Evolutionary conservation across 2,888 invertebrate species (phyloP), one percentile per base, ranked within the genome.

Genomic region (Heliconius aoede): DNA sequence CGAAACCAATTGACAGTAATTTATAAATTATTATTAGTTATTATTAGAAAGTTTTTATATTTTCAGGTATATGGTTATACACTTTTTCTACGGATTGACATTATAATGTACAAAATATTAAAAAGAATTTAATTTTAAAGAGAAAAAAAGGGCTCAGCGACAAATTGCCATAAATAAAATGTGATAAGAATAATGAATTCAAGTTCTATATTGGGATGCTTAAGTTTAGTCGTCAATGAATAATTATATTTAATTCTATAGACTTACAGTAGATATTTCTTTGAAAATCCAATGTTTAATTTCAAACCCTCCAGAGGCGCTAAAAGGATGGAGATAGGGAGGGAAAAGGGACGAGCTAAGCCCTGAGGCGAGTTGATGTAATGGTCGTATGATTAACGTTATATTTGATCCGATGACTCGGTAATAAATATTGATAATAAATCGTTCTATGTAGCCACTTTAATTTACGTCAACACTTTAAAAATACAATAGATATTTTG

Each of bases 211-310:
- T 74, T 73, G 68, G 62, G 69, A 64, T 74, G 62, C 13, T 68
- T 32, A 15, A 51, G 32, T n/a, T 68, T 11, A 40, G 24, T 71
- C 62, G 74, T 76, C 86, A 87, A 85, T 83, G 84, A 78, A 88
- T 84, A 89, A 87, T 81, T 62, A 78, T 82, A 82, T 89, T 82
- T 88, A 88, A 89, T 64, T 13, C 24, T 51, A 36, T 74, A 28
- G 1, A 1, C 8, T 24, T 79, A 72, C 81, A 89, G 82, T 86
- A 82, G 85, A 89, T 83, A 90, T 89, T 91, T 83, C 83, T 84
- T 83, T 89, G 89, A 84, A 88, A 91, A 90, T 88, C 86, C 81
- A 84, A 81, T 87, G 85, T 91, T 91, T 89, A 91, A 93, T 92
- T 90, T 90, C 83, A 85, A 82, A 84, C 88, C 89, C 90, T 86